Evolutionary conservation across 1,140 invertebrate species (phyloP), one percentile per base, ranked within the genome.

Genomic region (Scaptomyza graminum): DNA sequence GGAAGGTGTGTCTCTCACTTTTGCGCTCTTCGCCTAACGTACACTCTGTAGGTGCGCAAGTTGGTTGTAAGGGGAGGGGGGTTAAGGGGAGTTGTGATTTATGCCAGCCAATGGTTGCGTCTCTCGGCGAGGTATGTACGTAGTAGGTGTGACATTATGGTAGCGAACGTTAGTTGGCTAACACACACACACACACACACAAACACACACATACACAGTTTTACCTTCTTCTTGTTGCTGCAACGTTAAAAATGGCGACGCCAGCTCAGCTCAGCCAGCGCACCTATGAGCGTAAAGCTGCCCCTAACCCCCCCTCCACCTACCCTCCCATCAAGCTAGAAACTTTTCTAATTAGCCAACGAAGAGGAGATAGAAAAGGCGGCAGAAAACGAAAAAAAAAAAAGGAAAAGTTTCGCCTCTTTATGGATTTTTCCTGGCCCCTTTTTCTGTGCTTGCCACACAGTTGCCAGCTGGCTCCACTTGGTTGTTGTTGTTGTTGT

Each of bases 21-120:
- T 31, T 31, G 28, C 83, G 66, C 63, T 49, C 57, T 55, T 69
- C 28, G 28, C 28, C 28, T 31, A 31, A 31, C 28, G 65, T 22
- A 22, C 70, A 22, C 70, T 79, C 61, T 69, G 72, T 87, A 82
- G 82, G 82, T 82, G 82, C 74, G 76, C 57, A 60, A 65, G 50
- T 2, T 2, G 7, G 37, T n/a, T 12, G 1, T 6, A 1, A 5
- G 28, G 28, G 28, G 28, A 6, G 3, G 28, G 28, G 28, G 5
- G 28, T 5, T n/a, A n/a, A n/a, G 28, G 71, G 59, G 50, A 62
- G 76, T 72, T 72, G 83, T 91, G 90, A 91, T 91, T 91, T 91
- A 91, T 91, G 78, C 82, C 90, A 91, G 75, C 90, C 90, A 91
- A 91, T 91, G 90, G 90, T 91, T 87, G 90, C 78, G 82, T 84